phyloP scores from a whole-genome alignment of 2,797 vertebrate genomes.

The Echiichthys vipera region DNA sequence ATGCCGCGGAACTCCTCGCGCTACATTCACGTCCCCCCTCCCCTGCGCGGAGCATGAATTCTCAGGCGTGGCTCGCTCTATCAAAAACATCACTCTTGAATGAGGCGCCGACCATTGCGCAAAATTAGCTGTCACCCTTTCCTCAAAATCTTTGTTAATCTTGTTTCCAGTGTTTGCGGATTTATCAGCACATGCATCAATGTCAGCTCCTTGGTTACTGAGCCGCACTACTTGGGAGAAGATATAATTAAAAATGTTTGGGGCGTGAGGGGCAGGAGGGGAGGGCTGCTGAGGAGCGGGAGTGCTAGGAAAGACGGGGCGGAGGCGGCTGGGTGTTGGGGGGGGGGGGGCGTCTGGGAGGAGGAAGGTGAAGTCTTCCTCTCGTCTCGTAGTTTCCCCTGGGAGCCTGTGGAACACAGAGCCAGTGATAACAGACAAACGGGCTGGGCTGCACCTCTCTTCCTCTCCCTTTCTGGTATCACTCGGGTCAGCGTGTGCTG shows the following conservation, averaged over 20 bases:
- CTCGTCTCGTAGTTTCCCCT: slow-evolving; percentile 83
- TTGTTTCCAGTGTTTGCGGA: slow-evolving; percentile 99
- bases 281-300: slow-evolving; percentile 71
- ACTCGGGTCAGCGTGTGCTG: slow-evolving; percentile 86
- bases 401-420: slow-evolving; percentile 85
- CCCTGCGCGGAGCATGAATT: slow-evolving; percentile 73
- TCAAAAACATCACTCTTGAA: slow-evolving; percentile 95
- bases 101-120: slow-evolving; percentile 96
- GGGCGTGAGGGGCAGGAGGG: slow-evolving; percentile 83
- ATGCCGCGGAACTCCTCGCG: slow-evolving; percentile 78
- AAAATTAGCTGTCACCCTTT: slow-evolving; percentile 99
- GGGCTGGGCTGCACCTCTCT: slow-evolving; percentile 71
- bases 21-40: slow-evolving; percentile 50
- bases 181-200: slow-evolving; percentile 99
- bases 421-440: slow-evolving; percentile 91
- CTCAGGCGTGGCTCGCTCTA: slow-evolving; percentile 90
- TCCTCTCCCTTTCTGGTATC: slow-evolving; percentile 81
- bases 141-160: slow-evolving; percentile 99
- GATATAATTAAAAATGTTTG: slow-evolving; percentile 99
- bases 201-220: slow-evolving; percentile 99
- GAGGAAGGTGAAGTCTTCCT: slow-evolving; percentile 92
- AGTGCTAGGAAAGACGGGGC: slow-evolving; percentile 50
- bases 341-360: slow-evolving; percentile 85
- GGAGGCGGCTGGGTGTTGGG: not conserved
- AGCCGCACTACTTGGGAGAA: slow-evolving; percentile 97